phyloP scores from a whole-genome alignment of 2,888 invertebrate genomes.

The Aricia artaxerxes region DNA sequence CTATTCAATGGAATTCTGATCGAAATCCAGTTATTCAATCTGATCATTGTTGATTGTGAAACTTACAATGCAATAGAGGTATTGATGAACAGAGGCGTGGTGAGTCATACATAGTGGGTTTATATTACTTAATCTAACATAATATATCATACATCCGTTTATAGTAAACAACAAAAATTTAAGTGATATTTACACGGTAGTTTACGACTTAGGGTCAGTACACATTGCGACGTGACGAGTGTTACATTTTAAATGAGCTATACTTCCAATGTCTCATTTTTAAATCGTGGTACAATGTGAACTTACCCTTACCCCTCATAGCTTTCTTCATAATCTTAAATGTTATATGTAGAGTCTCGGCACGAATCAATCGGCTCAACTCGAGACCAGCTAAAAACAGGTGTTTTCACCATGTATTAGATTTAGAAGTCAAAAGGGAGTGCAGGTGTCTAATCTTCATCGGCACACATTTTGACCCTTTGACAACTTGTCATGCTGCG shows the following conservation, averaged over 20 bases:
- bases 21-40: background rate
- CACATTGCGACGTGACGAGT: background rate
- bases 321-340: too few relatives aligned
- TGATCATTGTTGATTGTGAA: conserved; percentile 3
- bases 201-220: background rate
- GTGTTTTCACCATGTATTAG: too few relatives aligned
- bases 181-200: background rate
- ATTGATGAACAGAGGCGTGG: conserved; percentile 15
- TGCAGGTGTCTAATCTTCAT: too few relatives aligned
- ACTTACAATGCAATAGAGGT: background rate
- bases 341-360: too few relatives aligned
- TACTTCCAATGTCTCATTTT: too few relatives aligned
- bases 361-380: too few relatives aligned
- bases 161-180: background rate
- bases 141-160: background rate
- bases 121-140: conserved; percentile 12
- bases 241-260: background rate
- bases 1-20: background rate
- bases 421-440: too few relatives aligned
- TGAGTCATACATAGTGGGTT: conserved; percentile 1
- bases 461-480: too few relatives aligned
- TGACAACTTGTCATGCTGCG: too few relatives aligned
- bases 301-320: too few relatives aligned
- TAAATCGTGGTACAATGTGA: too few relatives aligned
- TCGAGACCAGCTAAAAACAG: too few relatives aligned